phyloP scores from a whole-genome alignment of 1,140 invertebrate species.

The Polypedilum pembai region DNA sequence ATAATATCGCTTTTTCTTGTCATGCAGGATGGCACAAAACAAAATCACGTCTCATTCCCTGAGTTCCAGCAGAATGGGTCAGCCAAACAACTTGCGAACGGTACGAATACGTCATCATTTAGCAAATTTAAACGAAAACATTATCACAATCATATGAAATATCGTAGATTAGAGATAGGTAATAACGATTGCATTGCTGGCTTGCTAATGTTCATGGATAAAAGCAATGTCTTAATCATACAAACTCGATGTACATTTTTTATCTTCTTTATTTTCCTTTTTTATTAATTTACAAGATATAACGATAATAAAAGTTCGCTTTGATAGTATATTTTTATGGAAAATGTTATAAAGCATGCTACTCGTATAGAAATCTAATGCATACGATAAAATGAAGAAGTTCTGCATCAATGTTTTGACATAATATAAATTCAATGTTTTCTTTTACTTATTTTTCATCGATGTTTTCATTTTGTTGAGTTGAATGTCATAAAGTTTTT shows the following conservation, averaged over 20 bases:
- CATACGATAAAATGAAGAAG: too few relatives aligned
- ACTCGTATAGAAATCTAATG: not conserved
- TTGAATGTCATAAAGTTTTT: not conserved
- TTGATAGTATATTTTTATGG: not conserved
- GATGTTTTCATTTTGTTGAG: not conserved
- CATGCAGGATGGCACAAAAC: slow-evolving; percentile 62
- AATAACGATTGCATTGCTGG: slow-evolving; percentile 36
- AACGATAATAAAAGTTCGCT: not conserved
- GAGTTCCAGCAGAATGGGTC: slow-evolving; percentile 79
- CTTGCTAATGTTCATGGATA: not conserved
- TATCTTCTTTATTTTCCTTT: not conserved
- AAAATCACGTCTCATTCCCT: slow-evolving; percentile 74
- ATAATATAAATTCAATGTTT: too few relatives aligned
- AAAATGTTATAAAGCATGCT: not conserved
- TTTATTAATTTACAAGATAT: not conserved
- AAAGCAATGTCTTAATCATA: not conserved
- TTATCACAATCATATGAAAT: slow-evolving; percentile 46
- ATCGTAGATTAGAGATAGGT: slow-evolving; percentile 46
- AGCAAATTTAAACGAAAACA: slow-evolving; percentile 45
- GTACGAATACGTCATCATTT: slow-evolving; percentile 53
- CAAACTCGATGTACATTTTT: slow-evolving; percentile 26
- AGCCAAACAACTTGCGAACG: slow-evolving; percentile 75
- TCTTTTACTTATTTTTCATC: not conserved
- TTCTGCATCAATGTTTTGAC: too few relatives aligned
- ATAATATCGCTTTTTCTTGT: slow-evolving; percentile 31